phyloP scores from a whole-genome alignment of 2,797 vertebrate genomes.

The Ctenopoma multispine region DNA sequence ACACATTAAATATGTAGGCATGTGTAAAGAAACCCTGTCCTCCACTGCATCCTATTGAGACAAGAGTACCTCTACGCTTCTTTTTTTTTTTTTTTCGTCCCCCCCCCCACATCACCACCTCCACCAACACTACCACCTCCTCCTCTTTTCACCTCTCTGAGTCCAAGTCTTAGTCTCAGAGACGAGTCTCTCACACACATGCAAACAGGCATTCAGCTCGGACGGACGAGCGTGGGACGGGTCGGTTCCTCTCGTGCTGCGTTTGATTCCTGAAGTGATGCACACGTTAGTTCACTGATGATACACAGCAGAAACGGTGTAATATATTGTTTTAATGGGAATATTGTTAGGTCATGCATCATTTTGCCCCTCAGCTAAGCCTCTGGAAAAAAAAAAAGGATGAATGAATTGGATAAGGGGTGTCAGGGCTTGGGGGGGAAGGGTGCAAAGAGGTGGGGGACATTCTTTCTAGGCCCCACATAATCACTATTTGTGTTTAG shows the following conservation, averaged over 20 bases:
- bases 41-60: constrained; percentile 56
- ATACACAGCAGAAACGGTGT: not conserved
- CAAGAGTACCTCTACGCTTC: constrained; percentile 49
- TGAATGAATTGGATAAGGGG: constrained; percentile 70
- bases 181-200: constrained; percentile 5
- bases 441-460: constrained; percentile 59
- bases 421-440: constrained; percentile 60
- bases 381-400: constrained; percentile 61
- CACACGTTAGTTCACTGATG: not conserved
- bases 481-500: constrained; percentile 78
- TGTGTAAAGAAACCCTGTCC: constrained; percentile 71
- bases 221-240: constrained; percentile 8
- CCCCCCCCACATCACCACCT: constrained; percentile 10
- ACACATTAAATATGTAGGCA: constrained; percentile 79
- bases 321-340: constrained; percentile 7
- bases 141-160: constrained; percentile 38
- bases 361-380: constrained; percentile 39
- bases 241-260: not conserved
- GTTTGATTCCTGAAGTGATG: constrained; percentile 1
- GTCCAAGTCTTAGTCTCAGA: constrained; percentile 34
- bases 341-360: constrained; percentile 34
- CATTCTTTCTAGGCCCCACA: constrained; percentile 74
- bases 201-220: constrained; percentile 38
- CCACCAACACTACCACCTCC: constrained; percentile 16
- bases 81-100: constrained; percentile 12